Percentiles rank a stretch among this genome's conserved stretches.
phyloP scores from a whole-genome alignment of 1,140 invertebrate genomes.

The Notospermus geniculatus region DNA sequence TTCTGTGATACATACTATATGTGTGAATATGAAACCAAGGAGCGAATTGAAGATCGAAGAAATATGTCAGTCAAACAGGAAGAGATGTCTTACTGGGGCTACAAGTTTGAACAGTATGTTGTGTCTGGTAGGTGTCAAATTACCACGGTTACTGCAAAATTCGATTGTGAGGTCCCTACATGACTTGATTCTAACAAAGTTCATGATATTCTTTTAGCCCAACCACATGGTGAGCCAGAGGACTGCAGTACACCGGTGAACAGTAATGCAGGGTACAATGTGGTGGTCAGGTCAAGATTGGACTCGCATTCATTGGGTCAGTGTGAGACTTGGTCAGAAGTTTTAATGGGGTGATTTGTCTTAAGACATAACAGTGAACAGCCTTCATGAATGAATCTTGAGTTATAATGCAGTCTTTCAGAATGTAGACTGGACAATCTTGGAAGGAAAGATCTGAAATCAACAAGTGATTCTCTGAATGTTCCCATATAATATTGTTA shows the following conservation, averaged over 20 bases:
- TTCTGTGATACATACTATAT: constrained; percentile 70
- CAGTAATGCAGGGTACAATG: constrained; percentile 65
- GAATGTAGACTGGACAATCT: background rate
- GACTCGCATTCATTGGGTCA: constrained; percentile 57
- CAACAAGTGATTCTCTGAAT: too few relatives aligned
- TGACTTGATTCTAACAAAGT: background rate
- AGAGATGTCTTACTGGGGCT: constrained; percentile 70
- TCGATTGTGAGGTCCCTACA: background rate
- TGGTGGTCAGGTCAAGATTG: constrained; percentile 60
- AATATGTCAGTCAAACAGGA: constrained; percentile 58
- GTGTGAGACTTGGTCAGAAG: background rate
- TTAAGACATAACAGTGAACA: too few relatives aligned
- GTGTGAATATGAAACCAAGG: constrained; percentile 65
- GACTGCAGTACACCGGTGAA: constrained; percentile 58
- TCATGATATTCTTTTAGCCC: constrained; percentile 37
- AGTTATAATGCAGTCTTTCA: constrained; percentile 1
- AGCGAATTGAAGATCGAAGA: constrained; percentile 55
- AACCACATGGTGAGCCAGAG: constrained; percentile 41
- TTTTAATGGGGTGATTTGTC: too few relatives aligned
- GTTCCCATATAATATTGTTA: too few relatives aligned
- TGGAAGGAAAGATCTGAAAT: too few relatives aligned
- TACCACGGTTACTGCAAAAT: background rate
- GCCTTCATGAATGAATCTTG: constrained; percentile 3
- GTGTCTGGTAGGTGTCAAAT: constrained; percentile 54
- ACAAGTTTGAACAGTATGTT: constrained; percentile 81